Conservation (phyloP, 2,888 invertebrate species). For the Aelia acuminata region DNA sequence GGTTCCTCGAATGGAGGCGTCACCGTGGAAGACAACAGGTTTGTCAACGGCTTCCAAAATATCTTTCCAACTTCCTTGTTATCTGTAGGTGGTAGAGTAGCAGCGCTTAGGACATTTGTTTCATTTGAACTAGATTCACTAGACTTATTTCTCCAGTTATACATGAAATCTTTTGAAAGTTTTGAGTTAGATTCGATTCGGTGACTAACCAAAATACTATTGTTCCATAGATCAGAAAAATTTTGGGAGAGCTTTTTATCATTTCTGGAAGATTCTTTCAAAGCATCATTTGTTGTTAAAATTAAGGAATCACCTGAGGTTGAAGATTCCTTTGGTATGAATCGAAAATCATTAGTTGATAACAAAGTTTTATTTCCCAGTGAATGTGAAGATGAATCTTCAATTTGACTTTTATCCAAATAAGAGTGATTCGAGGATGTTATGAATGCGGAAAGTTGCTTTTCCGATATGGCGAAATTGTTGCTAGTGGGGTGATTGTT, state of each 20-base stretch:
- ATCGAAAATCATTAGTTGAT: neutral
- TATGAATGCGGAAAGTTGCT: neutral
- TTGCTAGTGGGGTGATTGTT: neutral
- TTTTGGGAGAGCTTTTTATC: neutral
- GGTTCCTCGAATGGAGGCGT: neutral
- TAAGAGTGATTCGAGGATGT: neutral
- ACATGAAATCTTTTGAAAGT: neutral
- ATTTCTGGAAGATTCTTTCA: neutral
- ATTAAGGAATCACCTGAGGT: neutral
- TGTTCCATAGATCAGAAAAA: neutral
- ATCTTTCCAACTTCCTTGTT: neutral
- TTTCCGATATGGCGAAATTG: neutral
- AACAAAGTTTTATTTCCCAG: neutral
- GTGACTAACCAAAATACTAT: neutral
- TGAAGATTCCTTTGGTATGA: neutral
- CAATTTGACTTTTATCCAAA: neutral
- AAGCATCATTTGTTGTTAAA: neutral
- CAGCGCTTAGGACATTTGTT: neutral
- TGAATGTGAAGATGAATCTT: neutral
- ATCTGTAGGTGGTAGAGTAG: neutral
- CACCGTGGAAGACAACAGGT: neutral
- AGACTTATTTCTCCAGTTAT: neutral
- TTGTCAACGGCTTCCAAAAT: slow-evolving; percentile 2
- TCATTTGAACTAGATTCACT: neutral
- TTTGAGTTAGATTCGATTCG: neutral